Conservation (phyloP, 2,888 invertebrate species). For the Sinodicranocentrus sp. region DNA sequence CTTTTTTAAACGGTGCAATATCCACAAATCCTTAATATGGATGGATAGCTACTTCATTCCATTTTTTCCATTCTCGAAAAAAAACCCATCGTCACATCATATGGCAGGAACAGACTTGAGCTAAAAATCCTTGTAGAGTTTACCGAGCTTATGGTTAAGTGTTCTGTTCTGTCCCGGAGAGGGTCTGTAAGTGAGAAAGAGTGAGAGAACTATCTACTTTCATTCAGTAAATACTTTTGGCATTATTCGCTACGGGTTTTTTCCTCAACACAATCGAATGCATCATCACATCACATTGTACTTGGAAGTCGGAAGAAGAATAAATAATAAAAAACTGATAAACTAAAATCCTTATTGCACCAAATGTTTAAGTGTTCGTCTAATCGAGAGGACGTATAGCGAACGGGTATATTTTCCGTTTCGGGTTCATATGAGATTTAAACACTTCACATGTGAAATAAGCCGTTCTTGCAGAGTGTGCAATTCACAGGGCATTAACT, state of each 20-base stretch:
- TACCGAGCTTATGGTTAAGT: constrained; percentile 46
- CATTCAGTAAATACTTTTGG: neutral
- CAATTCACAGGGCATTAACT: constrained; percentile 35
- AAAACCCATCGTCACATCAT: constrained; percentile 1
- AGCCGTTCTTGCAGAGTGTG: neutral
- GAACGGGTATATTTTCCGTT: neutral
- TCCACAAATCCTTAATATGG: constrained; percentile 20
- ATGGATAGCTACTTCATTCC: constrained; percentile 19
- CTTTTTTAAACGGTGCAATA: constrained; percentile 24
- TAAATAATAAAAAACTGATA: neutral
- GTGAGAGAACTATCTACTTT: constrained; percentile 15
- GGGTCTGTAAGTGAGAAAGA: constrained; percentile 20
- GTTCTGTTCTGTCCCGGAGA: constrained; percentile 42
- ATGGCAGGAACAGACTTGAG: constrained; percentile 17
- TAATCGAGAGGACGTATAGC: neutral
- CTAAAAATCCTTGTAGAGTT: constrained; percentile 9
- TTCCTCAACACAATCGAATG: neutral
- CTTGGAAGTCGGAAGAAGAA: too few relatives aligned
- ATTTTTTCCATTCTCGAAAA: constrained; percentile 22
- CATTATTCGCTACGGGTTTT: neutral
- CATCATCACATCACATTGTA: neutral
- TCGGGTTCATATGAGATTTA: too few relatives aligned
- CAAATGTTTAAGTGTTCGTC: constrained; percentile 26
- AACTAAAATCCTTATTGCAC: neutral
- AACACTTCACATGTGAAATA: constrained; percentile 2